These are phyloP conservation scores for Ptilorrhoa leucosticta DNA, from an alignment of 2,113 vertebrate species.

Conservation along the genomic window DNA sequence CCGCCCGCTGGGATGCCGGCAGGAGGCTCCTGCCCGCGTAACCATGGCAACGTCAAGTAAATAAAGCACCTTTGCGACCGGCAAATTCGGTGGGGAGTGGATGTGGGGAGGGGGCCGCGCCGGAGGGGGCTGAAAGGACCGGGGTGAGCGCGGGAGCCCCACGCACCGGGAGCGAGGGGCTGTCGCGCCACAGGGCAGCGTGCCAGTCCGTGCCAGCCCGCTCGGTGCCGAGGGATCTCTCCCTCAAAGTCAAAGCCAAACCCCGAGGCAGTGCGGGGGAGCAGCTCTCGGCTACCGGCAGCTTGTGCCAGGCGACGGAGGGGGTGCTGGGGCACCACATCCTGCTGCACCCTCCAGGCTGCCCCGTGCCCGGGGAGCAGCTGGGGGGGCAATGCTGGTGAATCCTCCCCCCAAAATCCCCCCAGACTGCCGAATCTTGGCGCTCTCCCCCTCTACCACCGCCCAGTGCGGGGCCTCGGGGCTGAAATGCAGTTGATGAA, in stretches of 20 bases:
- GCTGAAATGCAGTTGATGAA: background rate
- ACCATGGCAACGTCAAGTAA: conserved; percentile 77
- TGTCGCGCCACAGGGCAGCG: accelerated
- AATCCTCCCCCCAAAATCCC: background rate
- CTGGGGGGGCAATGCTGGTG: accelerated
- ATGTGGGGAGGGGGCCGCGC: background rate
- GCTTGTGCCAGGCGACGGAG: background rate
- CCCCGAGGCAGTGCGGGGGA: background rate
- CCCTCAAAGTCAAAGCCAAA: background rate
- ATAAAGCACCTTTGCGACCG: conserved; percentile 67
- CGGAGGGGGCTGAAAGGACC: background rate
- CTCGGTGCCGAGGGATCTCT: background rate
- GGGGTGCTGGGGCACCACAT: background rate
- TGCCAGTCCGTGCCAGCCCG: background rate
- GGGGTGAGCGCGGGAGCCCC: background rate
- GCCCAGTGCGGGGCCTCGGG: background rate
- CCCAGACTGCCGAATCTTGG: background rate
- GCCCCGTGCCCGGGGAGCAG: accelerated
- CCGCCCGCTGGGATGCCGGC: conserved; percentile 16
- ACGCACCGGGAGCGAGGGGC: accelerated
- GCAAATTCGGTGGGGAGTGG: background rate
- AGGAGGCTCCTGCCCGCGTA: conserved; percentile 50
- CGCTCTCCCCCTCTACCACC: background rate
- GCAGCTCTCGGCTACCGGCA: background rate
- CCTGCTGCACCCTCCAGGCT: background rate